Conservation (phyloP, 2,888 invertebrate species). For the Cheilosia vulpina region DNA sequence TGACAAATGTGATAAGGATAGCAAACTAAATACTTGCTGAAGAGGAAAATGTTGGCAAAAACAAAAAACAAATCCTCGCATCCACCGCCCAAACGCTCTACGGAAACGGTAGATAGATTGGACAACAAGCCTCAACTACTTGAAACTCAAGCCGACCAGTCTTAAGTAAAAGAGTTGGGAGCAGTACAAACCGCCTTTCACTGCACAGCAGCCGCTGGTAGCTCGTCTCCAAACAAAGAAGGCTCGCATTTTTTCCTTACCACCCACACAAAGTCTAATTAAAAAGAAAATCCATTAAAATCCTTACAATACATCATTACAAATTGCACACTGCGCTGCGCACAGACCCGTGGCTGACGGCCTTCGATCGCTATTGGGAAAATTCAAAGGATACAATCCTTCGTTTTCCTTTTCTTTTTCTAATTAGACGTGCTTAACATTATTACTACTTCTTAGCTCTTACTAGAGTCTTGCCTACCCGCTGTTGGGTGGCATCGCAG, state of each 20-base stretch:
- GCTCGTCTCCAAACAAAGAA: too few relatives aligned
- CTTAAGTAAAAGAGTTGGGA: too few relatives aligned
- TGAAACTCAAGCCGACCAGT: too few relatives aligned
- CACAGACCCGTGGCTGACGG: neutral
- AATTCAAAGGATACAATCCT: neutral
- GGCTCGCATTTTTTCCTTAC: neutral
- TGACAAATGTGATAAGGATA: too few relatives aligned
- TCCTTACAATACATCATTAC: neutral
- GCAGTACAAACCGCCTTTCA: too few relatives aligned
- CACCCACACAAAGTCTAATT: neutral
- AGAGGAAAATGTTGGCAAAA: too few relatives aligned
- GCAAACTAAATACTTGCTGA: too few relatives aligned
- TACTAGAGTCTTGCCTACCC: neutral
- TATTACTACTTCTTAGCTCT: neutral
- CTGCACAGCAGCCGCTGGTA: too few relatives aligned
- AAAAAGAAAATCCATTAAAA: neutral
- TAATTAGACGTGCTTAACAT: neutral
- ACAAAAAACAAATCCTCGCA: too few relatives aligned
- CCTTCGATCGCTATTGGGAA: neutral
- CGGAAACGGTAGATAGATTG: too few relatives aligned
- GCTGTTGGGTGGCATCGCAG: neutral
- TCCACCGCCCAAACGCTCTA: too few relatives aligned
- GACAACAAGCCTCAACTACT: too few relatives aligned
- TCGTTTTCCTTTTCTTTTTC: neutral
- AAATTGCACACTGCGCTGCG: neutral